phyloP scores from a whole-genome alignment of 1,140 invertebrate species.

The Mya arenaria region DNA sequence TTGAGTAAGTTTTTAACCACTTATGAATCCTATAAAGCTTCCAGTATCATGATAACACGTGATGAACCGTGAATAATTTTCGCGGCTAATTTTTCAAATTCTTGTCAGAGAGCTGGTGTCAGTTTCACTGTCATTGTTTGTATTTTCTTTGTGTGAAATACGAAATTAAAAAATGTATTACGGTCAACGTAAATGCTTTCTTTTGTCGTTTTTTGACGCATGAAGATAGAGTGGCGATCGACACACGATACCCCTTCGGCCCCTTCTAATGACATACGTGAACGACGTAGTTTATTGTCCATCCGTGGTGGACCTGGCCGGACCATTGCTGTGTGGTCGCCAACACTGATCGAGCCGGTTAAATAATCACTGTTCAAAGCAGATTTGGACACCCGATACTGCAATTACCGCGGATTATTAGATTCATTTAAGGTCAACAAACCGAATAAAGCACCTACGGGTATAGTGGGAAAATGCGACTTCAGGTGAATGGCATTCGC shows the following conservation, averaged over 20 bases:
- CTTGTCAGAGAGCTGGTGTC: constrained; percentile 35
- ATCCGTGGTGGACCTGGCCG: constrained; percentile 26
- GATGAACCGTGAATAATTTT: constrained; percentile 42
- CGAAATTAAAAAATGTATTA: too few species aligned
- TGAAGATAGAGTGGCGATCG: constrained; percentile 10
- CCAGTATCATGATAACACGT: background rate
- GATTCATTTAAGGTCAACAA: background rate
- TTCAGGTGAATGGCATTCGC: too few species aligned
- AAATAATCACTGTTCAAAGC: constrained; percentile 48
- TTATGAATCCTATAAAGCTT: too few species aligned
- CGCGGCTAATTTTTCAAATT: constrained; percentile 47
- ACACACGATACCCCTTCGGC: constrained; percentile 27
- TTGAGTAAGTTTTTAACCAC: too few species aligned
- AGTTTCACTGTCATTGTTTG: constrained; percentile 1
- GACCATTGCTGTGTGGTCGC: constrained; percentile 22
- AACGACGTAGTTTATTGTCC: constrained; percentile 21
- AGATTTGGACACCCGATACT: constrained; percentile 28
- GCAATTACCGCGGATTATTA: constrained; percentile 14
- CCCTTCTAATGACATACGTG: constrained; percentile 46
- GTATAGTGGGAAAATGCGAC: too few species aligned
- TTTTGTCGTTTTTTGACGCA: constrained; percentile 11
- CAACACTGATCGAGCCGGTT: background rate
- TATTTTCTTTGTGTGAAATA: too few species aligned
- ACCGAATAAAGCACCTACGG: too few species aligned
- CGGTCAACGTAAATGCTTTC: constrained; percentile 41